Evolutionary conservation across 2,113 vertebrate species (phyloP), one percentile per base, ranked within the genome.

Genomic region (Siniperca chuatsi): DNA sequence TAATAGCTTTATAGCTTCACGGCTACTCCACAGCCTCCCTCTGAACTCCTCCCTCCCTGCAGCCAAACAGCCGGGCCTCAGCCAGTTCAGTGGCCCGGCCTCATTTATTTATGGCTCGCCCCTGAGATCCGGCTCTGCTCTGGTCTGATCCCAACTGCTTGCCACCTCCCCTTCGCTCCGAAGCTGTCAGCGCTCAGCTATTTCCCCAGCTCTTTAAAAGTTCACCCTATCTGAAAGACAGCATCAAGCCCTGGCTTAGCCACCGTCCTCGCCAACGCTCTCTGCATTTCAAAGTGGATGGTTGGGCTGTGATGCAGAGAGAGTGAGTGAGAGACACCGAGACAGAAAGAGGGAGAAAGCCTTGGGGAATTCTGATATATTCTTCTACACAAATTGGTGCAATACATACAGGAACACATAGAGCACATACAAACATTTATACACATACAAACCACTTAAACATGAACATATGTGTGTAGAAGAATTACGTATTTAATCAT

Each of bases 281-380:
- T 90, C 84, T 92, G 93, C 90, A 93, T 95, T 90, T 92, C 73
- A 92, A 93, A 91, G 89, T 86, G 88, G 37, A 44, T 40, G 58
- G 54, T 52, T 78, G 77, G 35, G 68, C 44, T 61, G 61, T 3
- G 57, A 84, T 80, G 76, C 42, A 81, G 44, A 78, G 55, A 67
- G 64, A 64, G 64, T 55, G 33, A 33, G 18, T 55, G 71, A 78
- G 57, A 35, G 33, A 67, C 25, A 72, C 20, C 2, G 21, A 40
- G 5, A 58, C 13, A 61, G 21, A 35, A 25, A 73, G 16, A 71
- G 68, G 72, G 42, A 52, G 64, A 57, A 46, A 65, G 25, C 52
- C 52, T 46, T n/a, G 4, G 79, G 55, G 72, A 65, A 62, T 69
- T 82, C 50, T 37, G 21, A 82, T 58, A 74, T 62, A 46, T 46